Evolutionary conservation across 1,140 invertebrate species (phyloP).

Genomic region (Charaxes varanes): DNA sequence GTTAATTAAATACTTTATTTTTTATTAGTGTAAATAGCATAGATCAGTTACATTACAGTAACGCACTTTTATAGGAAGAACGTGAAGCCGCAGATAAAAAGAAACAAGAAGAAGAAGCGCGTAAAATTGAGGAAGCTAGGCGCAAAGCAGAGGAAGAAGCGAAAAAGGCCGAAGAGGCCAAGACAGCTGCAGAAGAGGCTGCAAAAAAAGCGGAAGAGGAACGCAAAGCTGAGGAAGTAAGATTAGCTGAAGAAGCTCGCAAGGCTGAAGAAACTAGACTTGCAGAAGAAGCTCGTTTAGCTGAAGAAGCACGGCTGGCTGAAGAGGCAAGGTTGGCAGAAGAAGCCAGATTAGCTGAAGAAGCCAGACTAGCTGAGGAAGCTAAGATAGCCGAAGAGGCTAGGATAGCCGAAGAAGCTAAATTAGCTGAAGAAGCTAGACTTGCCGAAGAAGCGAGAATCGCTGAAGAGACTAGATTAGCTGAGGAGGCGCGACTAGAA

Average conservation of each 20-base stretch:
- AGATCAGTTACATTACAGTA: not conserved
- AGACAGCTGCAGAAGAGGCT: slow-evolving; percentile 54
- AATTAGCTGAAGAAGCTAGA: slow-evolving; percentile 68
- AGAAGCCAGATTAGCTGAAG: slow-evolving; percentile 69
- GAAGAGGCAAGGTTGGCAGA: slow-evolving; percentile 74
- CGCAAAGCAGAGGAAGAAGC: slow-evolving; percentile 68
- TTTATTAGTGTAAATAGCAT: slow-evolving; percentile 5
- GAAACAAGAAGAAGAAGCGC: slow-evolving; percentile 22
- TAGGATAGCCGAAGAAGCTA: slow-evolving; percentile 58
- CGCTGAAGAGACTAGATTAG: slow-evolving; percentile 67
- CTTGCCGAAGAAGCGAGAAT: slow-evolving; percentile 61
- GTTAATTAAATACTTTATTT: slow-evolving; percentile 35
- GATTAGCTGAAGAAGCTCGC: slow-evolving; percentile 64
- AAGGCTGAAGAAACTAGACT: slow-evolving; percentile 67
- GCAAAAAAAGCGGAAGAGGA: slow-evolving; percentile 68
- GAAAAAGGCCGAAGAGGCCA: slow-evolving; percentile 62
- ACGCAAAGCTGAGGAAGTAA: slow-evolving; percentile 67
- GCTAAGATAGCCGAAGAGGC: slow-evolving; percentile 74
- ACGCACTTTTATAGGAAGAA: slow-evolving; percentile 33
- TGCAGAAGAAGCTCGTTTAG: slow-evolving; percentile 71
- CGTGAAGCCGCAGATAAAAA: slow-evolving; percentile 37
- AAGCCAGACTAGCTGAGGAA: slow-evolving; percentile 74
- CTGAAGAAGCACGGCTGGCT: slow-evolving; percentile 66
- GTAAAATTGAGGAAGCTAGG: slow-evolving; percentile 32
- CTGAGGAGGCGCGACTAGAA: slow-evolving; percentile 68